phyloP scores from a whole-genome alignment of 1,140 invertebrate genomes.

The Meloidogyne chitwoodi region DNA sequence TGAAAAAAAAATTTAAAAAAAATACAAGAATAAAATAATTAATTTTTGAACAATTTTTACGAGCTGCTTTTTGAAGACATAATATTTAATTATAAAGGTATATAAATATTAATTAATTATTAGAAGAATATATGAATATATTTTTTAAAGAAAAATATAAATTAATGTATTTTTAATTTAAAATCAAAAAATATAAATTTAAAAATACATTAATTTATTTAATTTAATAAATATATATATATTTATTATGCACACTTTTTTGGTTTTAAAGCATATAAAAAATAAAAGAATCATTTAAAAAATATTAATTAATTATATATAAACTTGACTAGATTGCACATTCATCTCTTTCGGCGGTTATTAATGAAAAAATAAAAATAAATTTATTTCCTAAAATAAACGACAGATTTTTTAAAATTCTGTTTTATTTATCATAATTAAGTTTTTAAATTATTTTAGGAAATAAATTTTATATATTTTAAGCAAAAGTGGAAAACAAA shows the following conservation, averaged over 20 bases:
- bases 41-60: not conserved
- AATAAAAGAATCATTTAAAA: not conserved
- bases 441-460: constrained; percentile 7
- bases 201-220: not conserved
- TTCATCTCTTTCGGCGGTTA: not conserved
- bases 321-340: constrained; percentile 20
- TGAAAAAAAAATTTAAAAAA: not conserved
- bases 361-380: not conserved
- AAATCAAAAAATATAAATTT: not conserved
- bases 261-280: not conserved
- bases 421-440: too few species aligned
- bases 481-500: too few species aligned
- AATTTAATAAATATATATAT: not conserved
- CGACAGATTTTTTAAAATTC: too few species aligned
- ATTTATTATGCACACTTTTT: not conserved
- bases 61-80: not conserved
- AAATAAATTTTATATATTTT: too few species aligned
- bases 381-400: constrained; percentile 8
- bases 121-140: too few species aligned
- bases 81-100: too few species aligned
- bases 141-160: too few species aligned
- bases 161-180: too few species aligned
- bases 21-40: not conserved
- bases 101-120: too few species aligned
- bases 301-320: constrained; percentile 6